Percentiles rank a stretch among this genome's conserved stretches.
These are phyloP conservation scores for Amorpha juglandis DNA, from an alignment of 2,888 invertebrate species.

Conservation along the genomic window DNA sequence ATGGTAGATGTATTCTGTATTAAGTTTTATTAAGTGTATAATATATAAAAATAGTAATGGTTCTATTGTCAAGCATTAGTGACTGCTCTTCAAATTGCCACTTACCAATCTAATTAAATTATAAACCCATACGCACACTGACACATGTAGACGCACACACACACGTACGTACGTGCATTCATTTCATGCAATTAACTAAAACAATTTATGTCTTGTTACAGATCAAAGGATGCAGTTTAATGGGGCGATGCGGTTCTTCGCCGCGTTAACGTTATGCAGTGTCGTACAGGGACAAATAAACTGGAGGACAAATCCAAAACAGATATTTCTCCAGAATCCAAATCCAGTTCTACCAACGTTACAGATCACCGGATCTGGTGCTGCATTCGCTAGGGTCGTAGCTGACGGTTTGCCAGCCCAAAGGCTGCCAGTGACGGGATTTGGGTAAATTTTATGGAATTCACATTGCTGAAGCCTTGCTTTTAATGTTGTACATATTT, in stretches of 20 bases:
- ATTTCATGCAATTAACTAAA: too few species aligned
- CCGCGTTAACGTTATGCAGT: constrained; percentile 45
- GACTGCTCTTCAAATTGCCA: too few species aligned
- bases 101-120: too few species aligned
- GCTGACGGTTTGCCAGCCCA: constrained; percentile 46
- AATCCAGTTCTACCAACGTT: constrained; percentile 36
- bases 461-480: neutral
- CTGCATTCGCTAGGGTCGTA: constrained; percentile 44
- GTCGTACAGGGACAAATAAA: constrained; percentile 44
- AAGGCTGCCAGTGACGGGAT: constrained; percentile 64
- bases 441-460: constrained; percentile 48
- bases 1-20: too few species aligned
- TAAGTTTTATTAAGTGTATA: too few species aligned
- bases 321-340: constrained; percentile 36
- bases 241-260: constrained; percentile 30
- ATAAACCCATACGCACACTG: too few species aligned
- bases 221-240: constrained; percentile 48
- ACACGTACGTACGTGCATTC: too few species aligned
- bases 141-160: too few species aligned
- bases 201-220: constrained; percentile 49
- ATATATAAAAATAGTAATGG: too few species aligned
- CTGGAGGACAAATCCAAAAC: constrained; percentile 35
- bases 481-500: neutral
- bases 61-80: too few species aligned
- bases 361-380: constrained; percentile 42